phyloP scores from a whole-genome alignment of 2,888 invertebrate species.

The Seira sanloemensis region DNA sequence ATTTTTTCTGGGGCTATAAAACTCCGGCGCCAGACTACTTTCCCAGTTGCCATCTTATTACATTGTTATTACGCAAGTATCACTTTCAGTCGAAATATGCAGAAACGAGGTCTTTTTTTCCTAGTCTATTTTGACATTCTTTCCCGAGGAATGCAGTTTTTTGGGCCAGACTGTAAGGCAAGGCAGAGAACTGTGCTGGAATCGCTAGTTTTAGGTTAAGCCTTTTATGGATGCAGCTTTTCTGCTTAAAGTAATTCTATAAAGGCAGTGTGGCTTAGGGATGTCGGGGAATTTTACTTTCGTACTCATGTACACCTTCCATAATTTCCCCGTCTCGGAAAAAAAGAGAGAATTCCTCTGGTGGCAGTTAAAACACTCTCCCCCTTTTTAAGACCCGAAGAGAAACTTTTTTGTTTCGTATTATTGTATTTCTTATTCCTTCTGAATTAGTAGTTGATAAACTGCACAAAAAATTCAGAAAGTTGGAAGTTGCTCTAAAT shows the following conservation, averaged over 20 bases:
- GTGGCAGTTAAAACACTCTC: constrained; percentile 51
- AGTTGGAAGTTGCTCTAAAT: background rate
- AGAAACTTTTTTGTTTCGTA: constrained; percentile 28
- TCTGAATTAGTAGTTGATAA: constrained; percentile 7
- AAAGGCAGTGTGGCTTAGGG: background rate
- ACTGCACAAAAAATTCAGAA: background rate
- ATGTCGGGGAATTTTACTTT: constrained; percentile 10
- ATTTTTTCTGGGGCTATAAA: background rate
- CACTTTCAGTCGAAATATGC: background rate
- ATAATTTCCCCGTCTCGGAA: background rate
- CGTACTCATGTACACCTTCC: background rate
- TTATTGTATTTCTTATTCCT: no score
- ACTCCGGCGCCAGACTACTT: background rate
- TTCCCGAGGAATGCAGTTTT: background rate
- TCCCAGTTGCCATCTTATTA: background rate
- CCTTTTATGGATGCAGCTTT: background rate
- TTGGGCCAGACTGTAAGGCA: background rate
- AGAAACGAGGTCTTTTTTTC: background rate
- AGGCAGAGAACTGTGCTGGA: background rate
- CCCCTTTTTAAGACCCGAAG: background rate
- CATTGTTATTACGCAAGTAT: background rate
- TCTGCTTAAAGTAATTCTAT: background rate
- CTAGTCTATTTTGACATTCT: background rate
- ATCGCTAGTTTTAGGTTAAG: background rate
- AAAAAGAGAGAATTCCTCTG: constrained; percentile 58